A percentile compares a stretch with the other conserved stretches of the same genome.
Evolutionary conservation across 2,797 vertebrate genomes (phyloP).

Genomic region (Setipinna tenuifilis): DNA sequence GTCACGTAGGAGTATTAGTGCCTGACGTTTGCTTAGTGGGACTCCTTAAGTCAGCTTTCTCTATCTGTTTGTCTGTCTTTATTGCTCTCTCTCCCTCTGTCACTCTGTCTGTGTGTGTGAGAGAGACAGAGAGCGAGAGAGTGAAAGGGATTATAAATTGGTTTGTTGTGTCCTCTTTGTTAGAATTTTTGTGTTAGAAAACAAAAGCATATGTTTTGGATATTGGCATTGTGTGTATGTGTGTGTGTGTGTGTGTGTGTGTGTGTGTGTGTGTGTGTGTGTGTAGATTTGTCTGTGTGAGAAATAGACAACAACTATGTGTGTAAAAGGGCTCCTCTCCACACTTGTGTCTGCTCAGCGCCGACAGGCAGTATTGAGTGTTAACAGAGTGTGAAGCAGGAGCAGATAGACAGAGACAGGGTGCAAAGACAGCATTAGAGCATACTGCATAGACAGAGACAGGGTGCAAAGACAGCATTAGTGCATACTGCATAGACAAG

Average conservation of each 20-base stretch:
- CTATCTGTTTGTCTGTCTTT: no score
- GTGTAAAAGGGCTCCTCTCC: not conserved
- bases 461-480: no score
- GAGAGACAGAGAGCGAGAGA: no score
- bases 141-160: no score
- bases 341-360: not conserved
- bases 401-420: not conserved
- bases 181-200: no score
- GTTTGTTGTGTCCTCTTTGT: no score
- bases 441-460: no score
- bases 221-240: no score
- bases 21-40: not conserved
- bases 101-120: not conserved
- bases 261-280: conserved; percentile 1
- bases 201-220: no score
- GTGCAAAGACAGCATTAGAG: not conserved
- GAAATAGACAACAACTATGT: not conserved
- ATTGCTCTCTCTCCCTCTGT: no score
- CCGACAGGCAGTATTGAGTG: not conserved
- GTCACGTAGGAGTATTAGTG: conserved; percentile 44
- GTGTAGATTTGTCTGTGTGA: conserved; percentile 2
- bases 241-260: no score
- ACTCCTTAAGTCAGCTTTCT: not conserved
- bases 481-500: no score
- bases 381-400: not conserved